Evolutionary conservation across 2,113 vertebrate species (phyloP).

Genomic region (Octodon degus): DNA sequence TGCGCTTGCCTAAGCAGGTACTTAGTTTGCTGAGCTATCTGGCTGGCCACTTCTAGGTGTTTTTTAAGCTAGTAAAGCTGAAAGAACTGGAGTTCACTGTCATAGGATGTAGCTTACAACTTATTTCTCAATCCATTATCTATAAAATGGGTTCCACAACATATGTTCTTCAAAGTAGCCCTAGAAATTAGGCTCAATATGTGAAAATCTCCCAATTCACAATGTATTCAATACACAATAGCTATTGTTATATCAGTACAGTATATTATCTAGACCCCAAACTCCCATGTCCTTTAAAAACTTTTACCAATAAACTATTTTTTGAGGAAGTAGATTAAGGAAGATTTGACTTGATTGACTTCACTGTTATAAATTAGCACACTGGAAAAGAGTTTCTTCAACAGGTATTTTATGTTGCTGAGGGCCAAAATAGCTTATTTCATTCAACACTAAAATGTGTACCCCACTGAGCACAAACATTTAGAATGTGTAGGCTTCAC

Average conservation of each 20-base stretch:
- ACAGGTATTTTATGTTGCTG: not conserved
- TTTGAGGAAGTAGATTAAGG: not conserved
- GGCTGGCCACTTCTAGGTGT: not conserved
- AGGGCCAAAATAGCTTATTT: not conserved
- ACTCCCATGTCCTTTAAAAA: not conserved
- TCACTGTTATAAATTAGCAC: not conserved
- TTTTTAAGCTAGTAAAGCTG: not conserved
- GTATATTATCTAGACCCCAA: not conserved
- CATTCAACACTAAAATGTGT: not conserved
- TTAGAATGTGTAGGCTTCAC: not conserved
- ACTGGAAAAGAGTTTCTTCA: not conserved
- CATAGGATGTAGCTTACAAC: not conserved
- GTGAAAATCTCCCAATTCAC: not conserved
- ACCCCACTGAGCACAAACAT: not conserved
- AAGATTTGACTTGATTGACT: not conserved
- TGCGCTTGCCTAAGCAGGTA: no score
- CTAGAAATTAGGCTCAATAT: not conserved
- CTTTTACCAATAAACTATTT: not conserved
- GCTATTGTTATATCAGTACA: not conserved
- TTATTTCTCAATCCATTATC: not conserved
- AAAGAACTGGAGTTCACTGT: not conserved
- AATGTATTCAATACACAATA: not conserved
- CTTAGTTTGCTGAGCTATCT: no score
- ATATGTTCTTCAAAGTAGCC: not conserved
- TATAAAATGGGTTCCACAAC: not conserved